These are phyloP conservation scores for Merodon equestris DNA, from an alignment of 2,888 invertebrate species.

Conservation along the genomic window DNA sequence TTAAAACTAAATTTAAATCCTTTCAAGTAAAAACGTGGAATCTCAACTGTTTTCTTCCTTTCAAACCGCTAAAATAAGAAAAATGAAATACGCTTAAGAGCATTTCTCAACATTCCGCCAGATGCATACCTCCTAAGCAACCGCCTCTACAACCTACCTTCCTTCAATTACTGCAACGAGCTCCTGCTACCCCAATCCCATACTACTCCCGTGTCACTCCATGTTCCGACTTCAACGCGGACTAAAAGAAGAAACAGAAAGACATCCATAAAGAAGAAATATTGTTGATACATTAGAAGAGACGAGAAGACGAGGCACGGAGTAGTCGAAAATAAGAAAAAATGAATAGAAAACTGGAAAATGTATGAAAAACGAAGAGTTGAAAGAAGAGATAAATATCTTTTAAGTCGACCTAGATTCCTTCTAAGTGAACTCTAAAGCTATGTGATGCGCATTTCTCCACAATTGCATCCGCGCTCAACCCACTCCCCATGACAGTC, in stretches of 20 bases:
- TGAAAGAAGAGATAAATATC: slow-evolving; percentile 60
- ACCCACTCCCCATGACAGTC: not conserved
- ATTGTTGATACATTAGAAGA: slow-evolving; percentile 59
- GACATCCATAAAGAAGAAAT: slow-evolving; percentile 52
- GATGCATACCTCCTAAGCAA: too few relatives aligned
- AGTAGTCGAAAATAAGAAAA: slow-evolving; percentile 9
- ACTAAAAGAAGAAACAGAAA: slow-evolving; percentile 1
- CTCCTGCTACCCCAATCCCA: not conserved
- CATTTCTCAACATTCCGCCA: too few relatives aligned
- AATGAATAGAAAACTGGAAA: too few relatives aligned
- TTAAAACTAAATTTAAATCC: slow-evolving; percentile 11
- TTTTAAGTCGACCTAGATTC: slow-evolving; percentile 66
- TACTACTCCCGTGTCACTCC: too few relatives aligned
- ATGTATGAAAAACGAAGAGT: slow-evolving; percentile 14
- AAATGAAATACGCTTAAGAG: too few relatives aligned
- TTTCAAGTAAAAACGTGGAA: slow-evolving; percentile 19
- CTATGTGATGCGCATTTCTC: slow-evolving; percentile 56
- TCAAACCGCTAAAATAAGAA: slow-evolving; percentile 1
- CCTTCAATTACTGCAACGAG: not conserved
- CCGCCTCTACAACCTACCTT: too few relatives aligned
- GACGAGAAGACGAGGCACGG: slow-evolving; percentile 21
- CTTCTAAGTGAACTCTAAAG: slow-evolving; percentile 56
- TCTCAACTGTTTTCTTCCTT: slow-evolving; percentile 6
- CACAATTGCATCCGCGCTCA: slow-evolving; percentile 53
- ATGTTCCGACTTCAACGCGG: too few relatives aligned